These are phyloP conservation scores for Drosophila buzzatii DNA, from an alignment of 2,888 invertebrate species.

Conservation along the genomic window DNA sequence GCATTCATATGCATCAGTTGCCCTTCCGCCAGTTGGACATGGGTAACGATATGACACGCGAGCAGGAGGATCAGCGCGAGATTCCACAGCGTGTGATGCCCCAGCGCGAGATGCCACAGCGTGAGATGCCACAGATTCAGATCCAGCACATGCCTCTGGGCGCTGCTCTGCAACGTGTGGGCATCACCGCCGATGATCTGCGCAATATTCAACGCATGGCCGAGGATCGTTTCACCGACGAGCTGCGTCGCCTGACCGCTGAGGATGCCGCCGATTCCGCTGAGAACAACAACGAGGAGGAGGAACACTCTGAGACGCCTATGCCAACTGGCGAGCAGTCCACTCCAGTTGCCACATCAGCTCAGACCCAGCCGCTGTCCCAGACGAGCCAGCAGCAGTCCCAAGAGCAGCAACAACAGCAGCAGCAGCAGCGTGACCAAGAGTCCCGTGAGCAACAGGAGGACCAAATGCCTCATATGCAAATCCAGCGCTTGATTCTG, in stretches of 20 bases:
- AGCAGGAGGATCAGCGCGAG: slow-evolving; percentile 59
- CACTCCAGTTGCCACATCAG: slow-evolving; percentile 20
- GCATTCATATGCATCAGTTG: slow-evolving; percentile 85
- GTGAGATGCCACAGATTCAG: slow-evolving; percentile 75
- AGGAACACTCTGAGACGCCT: slow-evolving; percentile 54
- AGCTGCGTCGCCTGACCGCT: slow-evolving; percentile 82
- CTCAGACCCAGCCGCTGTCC: slow-evolving; percentile 45
- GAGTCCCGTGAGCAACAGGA: slow-evolving; percentile 74
- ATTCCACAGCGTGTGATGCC: slow-evolving; percentile 50
- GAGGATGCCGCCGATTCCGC: slow-evolving; percentile 81
- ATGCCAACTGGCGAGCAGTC: slow-evolving; percentile 57
- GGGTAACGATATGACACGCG: slow-evolving; percentile 82
- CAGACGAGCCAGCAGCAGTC: slow-evolving; percentile 26
- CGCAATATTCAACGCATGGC: slow-evolving; percentile 85
- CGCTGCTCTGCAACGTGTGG: slow-evolving; percentile 84
- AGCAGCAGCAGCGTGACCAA: slow-evolving; percentile 71
- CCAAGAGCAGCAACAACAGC: slow-evolving; percentile 7
- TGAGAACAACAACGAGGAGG: slow-evolving; percentile 78
- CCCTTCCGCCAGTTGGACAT: slow-evolving; percentile 85
- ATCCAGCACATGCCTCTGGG: slow-evolving; percentile 84
- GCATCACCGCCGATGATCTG: slow-evolving; percentile 85
- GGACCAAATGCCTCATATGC: slow-evolving; percentile 80
- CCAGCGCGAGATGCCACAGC: slow-evolving; percentile 61
- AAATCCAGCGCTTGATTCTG: slow-evolving; percentile 81
- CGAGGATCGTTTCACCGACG: slow-evolving; percentile 84